phyloP scores from a whole-genome alignment of 2,113 vertebrate species.

The Hymenochirus boettgeri region DNA sequence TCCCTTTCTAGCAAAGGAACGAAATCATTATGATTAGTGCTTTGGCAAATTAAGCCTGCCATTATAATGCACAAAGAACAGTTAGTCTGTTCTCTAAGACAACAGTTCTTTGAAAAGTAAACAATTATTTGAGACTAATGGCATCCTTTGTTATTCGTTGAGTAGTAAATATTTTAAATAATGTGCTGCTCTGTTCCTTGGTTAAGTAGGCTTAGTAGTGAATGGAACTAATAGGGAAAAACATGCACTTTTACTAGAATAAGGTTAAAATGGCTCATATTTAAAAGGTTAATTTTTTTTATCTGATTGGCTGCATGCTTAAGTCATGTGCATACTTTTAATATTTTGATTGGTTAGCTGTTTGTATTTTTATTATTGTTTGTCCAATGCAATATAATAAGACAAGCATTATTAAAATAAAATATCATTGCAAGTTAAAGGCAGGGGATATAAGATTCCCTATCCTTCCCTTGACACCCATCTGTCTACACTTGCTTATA shows the following conservation, averaged over 20 bases:
- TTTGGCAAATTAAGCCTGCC: conserved; percentile 10
- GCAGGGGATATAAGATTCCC: too few relatives aligned
- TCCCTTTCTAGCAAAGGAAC: not conserved
- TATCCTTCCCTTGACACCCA: too few relatives aligned
- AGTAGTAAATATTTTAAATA: conserved; percentile 16
- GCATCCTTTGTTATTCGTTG: conserved; percentile 9
- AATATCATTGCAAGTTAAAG: too few relatives aligned
- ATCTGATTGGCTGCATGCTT: too few relatives aligned
- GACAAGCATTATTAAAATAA: too few relatives aligned
- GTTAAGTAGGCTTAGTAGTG: not conserved
- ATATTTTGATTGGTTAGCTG: too few relatives aligned
- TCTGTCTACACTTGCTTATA: too few relatives aligned
- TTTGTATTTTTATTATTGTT: too few relatives aligned
- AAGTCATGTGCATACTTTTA: not conserved
- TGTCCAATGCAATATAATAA: too few relatives aligned
- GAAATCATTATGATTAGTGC: conserved; percentile 10
- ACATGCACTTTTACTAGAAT: not conserved
- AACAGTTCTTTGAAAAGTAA: conserved; percentile 27
- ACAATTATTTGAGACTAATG: conserved; percentile 26
- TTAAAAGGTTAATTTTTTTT: too few relatives aligned
- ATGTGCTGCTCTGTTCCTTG: not conserved
- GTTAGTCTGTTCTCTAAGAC: conserved; percentile 7
- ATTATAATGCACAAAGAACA: not conserved
- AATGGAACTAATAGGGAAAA: not conserved
- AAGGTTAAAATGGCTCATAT: too few relatives aligned